Conservation (phyloP, 2,797 vertebrate species). For the Erpetoichthys calabaricus region DNA sequence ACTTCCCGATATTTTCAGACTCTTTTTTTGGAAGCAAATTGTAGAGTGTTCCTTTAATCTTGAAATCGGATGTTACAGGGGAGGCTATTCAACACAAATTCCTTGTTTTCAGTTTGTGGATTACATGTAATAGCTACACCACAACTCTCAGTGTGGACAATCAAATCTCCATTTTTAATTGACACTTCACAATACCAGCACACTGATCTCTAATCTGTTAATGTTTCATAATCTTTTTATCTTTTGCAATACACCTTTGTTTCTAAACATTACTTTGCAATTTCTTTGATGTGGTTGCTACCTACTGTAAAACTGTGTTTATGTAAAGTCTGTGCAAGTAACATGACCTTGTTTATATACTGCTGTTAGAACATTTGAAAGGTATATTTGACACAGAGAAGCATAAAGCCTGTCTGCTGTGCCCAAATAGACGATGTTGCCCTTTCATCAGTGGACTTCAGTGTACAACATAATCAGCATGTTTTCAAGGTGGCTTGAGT, state of each 20-base stretch:
- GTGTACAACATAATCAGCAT: too few relatives aligned
- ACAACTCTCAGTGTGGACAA: slow-evolving; percentile 12
- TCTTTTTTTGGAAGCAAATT: slow-evolving; percentile 8
- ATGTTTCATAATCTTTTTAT: slow-evolving; percentile 28
- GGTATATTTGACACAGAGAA: too few relatives aligned
- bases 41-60: slow-evolving; percentile 8
- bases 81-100: slow-evolving; percentile 9
- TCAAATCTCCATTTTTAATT: slow-evolving; percentile 14
- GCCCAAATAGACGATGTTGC: too few relatives aligned
- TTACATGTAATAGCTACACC: slow-evolving; percentile 7
- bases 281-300: slow-evolving; percentile 53
- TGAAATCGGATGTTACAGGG: slow-evolving; percentile 12
- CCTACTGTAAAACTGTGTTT: slow-evolving; percentile 23
- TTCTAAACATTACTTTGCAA: slow-evolving; percentile 27
- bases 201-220: slow-evolving; percentile 27
- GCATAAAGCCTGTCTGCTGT: too few relatives aligned
- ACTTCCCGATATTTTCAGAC: slow-evolving; percentile 10
- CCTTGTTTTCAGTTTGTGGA: slow-evolving; percentile 10
- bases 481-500: too few relatives aligned
- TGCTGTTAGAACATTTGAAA: slow-evolving; percentile 6
- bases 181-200: slow-evolving; percentile 22
- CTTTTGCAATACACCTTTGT: slow-evolving; percentile 38
- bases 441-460: too few relatives aligned
- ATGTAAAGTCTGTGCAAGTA: slow-evolving; percentile 27
- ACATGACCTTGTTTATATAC: slow-evolving; percentile 17